These are phyloP conservation scores for Synanthedon formicaeformis DNA, from an alignment of 2,888 invertebrate species.

Conservation along the genomic window DNA sequence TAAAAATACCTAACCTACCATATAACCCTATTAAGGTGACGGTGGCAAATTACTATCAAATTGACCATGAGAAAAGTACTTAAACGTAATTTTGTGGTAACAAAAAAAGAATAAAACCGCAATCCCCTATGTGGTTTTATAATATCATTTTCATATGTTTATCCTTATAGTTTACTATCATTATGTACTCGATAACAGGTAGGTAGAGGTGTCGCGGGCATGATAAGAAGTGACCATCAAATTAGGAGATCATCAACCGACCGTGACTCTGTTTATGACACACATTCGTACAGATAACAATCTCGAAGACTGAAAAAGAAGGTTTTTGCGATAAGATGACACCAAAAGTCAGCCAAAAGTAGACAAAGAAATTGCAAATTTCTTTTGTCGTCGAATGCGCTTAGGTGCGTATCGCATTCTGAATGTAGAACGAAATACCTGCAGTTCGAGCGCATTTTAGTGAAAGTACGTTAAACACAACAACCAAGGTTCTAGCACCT, in stretches of 20 bases:
- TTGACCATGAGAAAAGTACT: too few relatives aligned
- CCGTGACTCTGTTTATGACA: slow-evolving; percentile 60
- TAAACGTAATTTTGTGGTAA: too few relatives aligned
- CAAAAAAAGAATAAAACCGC: too few relatives aligned
- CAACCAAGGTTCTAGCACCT: slow-evolving; percentile 42
- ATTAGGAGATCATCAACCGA: slow-evolving; percentile 65
- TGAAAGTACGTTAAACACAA: slow-evolving; percentile 43
- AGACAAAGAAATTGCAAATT: slow-evolving; percentile 13
- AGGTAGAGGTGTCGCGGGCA: neutral
- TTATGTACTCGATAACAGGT: neutral
- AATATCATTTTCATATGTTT: neutral
- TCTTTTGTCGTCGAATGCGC: slow-evolving; percentile 3
- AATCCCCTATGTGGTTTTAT: too few relatives aligned
- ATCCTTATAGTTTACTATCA: neutral
- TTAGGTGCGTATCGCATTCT: slow-evolving; percentile 18
- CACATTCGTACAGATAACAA: slow-evolving; percentile 21
- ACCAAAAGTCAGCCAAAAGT: slow-evolving; percentile 32
- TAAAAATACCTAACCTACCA: too few relatives aligned
- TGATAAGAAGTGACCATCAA: slow-evolving; percentile 56
- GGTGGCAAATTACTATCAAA: too few relatives aligned
- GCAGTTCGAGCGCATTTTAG: slow-evolving; percentile 25
- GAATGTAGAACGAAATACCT: slow-evolving; percentile 16
- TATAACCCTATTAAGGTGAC: too few relatives aligned
- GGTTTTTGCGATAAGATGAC: slow-evolving; percentile 58
- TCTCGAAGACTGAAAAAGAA: slow-evolving; percentile 39